A percentile compares a stretch with the other conserved stretches of the same genome.
Conservation (phyloP, 2,113 vertebrate genomes). For the Eonycteris spelaea region DNA sequence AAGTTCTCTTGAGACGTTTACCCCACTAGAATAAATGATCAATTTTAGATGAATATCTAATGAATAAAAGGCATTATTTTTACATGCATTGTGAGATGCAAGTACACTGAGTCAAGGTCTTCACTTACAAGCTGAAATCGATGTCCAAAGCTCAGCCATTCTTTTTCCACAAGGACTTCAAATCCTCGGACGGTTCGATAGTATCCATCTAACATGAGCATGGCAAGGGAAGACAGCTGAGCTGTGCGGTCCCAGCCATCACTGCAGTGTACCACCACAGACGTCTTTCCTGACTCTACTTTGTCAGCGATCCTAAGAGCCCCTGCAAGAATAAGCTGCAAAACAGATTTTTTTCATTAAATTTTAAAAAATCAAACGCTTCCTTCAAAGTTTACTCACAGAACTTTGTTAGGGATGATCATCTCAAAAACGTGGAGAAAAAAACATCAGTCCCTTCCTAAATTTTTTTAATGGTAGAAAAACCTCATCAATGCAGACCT, state of each 20-base stretch:
- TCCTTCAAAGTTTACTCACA: background rate
- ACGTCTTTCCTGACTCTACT: slow-evolving; percentile 96
- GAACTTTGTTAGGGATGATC: background rate
- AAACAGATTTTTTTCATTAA: background rate
- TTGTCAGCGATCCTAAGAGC: slow-evolving; percentile 96
- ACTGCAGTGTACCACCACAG: slow-evolving; percentile 96
- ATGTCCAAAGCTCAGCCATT: slow-evolving; percentile 98
- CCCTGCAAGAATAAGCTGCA: slow-evolving; percentile 93
- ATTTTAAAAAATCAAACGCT: background rate
- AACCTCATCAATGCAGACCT: background rate
- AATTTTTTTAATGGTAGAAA: background rate
- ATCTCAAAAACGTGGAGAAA: background rate
- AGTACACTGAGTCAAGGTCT: background rate
- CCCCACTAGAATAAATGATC: background rate
- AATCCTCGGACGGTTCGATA: slow-evolving; percentile 95
- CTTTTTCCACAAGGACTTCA: slow-evolving; percentile 95
- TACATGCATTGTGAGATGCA: background rate
- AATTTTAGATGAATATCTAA: background rate
- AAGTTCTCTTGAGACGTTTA: background rate
- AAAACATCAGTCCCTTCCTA: background rate
- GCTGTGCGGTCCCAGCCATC: slow-evolving; percentile 97
- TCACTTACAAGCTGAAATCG: slow-evolving; percentile 94
- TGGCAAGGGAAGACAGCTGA: slow-evolving; percentile 94
- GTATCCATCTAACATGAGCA: slow-evolving; percentile 95
- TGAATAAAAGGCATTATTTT: background rate